Evolutionary conservation across 2,888 invertebrate species (phyloP), one percentile per base, ranked within the genome.

Genomic region (Pandemis cinnamomeana): DNA sequence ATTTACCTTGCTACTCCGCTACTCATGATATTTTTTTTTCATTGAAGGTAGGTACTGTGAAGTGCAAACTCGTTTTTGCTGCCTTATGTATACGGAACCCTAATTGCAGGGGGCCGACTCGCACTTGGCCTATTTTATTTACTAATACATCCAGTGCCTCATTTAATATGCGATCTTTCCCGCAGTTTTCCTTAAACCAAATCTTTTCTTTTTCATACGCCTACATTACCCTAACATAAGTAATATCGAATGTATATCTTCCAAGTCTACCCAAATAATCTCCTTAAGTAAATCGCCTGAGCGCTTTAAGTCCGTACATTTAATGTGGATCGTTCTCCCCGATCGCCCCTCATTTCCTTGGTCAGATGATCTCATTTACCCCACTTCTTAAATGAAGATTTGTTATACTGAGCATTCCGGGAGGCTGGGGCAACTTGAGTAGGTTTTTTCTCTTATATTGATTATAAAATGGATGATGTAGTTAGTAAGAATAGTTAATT

Each of bases 351-450:
- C 69, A 73, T 73, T 73, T 73, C 73, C 73, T 70, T 70, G 73
- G 73, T 61, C 73, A 73, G 73, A 73, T 73, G 73, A 73, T 73
- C 69, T 70, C 73, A 60, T 69, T 73, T 73, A 70, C 64, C 73
- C 73, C 58, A 60, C 42, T 69, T 73, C 69, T 70, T 73, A 69
- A 72, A 69, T 72, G 64, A 70, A 69, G 72, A 72, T 69, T 71
- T 41, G 41, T 72, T 71, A 63, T 64, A 63, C 53, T n/a, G 46
- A 64, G 64, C 44, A 48, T 64, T 67, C 46, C 20, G 44, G 44
- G 46, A 46, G 5, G 58, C 13, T 51, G 20, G 55, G 42, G 7
- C 6, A 8, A 58, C 53, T 46, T 48, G n/a, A 58, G 13, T n/a
- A 13, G 41, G 42, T 42, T 41, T 27, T 55, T 67, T 67, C 44